A percentile compares a stretch with the other conserved stretches of the same genome.
These are phyloP conservation scores for Periphyllus acericola DNA, from an alignment of 2,888 invertebrate genomes.

Conservation along the genomic window DNA sequence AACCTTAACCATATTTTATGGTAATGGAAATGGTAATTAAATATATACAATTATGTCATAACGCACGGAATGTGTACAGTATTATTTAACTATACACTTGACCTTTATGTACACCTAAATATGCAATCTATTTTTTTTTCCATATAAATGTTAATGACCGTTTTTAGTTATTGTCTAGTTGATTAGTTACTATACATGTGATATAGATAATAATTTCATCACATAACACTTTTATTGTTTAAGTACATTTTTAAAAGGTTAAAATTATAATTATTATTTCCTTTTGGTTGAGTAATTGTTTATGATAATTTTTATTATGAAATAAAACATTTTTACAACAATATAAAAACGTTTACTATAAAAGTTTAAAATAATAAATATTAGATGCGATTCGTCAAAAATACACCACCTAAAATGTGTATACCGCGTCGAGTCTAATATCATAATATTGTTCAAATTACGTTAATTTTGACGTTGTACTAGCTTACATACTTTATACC, in stretches of 20 bases:
- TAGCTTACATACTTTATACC: background rate
- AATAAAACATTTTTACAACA: background rate
- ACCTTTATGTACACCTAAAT: slow-evolving; percentile 23
- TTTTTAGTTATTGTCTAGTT: background rate
- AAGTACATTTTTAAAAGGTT: background rate
- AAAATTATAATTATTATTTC: background rate
- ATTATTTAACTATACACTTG: background rate
- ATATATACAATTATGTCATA: slow-evolving; percentile 1
- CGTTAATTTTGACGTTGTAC: background rate
- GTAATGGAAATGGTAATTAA: slow-evolving; percentile 6
- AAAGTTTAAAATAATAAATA: background rate
- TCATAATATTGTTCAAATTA: background rate
- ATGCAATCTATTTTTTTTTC: background rate
- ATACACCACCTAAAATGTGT: background rate
- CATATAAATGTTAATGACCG: slow-evolving; percentile 33
- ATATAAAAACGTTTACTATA: background rate
- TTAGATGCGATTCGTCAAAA: background rate
- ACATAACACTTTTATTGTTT: background rate
- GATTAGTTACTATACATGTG: background rate
- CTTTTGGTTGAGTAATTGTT: background rate
- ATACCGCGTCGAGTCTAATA: background rate
- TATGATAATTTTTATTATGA: background rate
- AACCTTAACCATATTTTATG: background rate
- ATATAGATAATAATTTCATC: background rate
- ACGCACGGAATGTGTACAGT: background rate